Evolutionary conservation across 2,888 invertebrate species (phyloP).

Genomic region (Temnothorax unifasciatus): DNA sequence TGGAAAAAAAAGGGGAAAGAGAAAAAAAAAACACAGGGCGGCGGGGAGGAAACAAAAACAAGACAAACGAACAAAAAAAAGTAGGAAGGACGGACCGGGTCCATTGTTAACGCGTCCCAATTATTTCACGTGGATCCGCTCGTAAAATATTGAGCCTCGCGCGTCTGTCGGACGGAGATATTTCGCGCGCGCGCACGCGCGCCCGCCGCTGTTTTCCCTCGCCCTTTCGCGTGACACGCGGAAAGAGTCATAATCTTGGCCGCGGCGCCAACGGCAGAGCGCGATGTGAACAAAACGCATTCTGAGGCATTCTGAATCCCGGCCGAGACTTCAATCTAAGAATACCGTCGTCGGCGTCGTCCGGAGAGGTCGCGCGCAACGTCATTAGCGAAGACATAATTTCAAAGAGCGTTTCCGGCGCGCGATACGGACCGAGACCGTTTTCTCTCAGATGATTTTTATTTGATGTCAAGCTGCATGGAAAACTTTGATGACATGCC

Average conservation of each 20-base stretch:
- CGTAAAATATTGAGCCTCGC: constrained; percentile 51
- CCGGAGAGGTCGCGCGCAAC: constrained; percentile 31
- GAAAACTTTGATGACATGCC: constrained; percentile 43
- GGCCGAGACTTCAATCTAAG: constrained; percentile 49
- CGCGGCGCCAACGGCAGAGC: background rate
- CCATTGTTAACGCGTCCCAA: constrained; percentile 47
- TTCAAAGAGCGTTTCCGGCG: constrained; percentile 23
- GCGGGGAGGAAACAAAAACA: constrained; percentile 37
- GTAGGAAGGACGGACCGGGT: background rate
- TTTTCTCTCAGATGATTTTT: constrained; percentile 39
- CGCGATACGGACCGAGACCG: background rate
- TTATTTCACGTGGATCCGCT: constrained; percentile 55
- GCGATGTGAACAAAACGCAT: constrained; percentile 33
- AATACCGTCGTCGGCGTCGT: constrained; percentile 29
- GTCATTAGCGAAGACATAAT: constrained; percentile 48
- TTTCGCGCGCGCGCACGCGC: constrained; percentile 20
- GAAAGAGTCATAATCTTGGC: background rate
- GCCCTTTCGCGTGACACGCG: constrained; percentile 6
- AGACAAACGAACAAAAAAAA: constrained; percentile 40
- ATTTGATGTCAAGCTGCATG: constrained; percentile 44
- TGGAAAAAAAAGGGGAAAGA: background rate
- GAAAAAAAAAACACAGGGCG: background rate
- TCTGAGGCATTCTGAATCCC: constrained; percentile 19
- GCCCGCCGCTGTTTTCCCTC: background rate
- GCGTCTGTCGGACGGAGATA: constrained; percentile 27